Conservation (phyloP, 2,797 vertebrate species). For the Gymnodraco acuticeps region DNA sequence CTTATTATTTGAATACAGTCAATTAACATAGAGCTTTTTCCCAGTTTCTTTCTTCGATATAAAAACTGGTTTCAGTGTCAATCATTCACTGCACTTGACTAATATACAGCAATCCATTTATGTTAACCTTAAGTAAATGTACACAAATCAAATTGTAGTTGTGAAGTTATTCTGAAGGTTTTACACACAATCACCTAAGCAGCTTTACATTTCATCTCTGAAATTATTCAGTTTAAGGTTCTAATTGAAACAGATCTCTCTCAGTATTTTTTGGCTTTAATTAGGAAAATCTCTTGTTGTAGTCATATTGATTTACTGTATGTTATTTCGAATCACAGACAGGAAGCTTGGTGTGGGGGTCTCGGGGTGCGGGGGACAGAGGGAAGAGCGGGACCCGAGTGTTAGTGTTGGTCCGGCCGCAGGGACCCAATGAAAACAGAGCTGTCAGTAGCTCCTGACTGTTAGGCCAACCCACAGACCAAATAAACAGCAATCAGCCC, state of each 20-base stretch:
- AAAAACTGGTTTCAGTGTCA: not conserved
- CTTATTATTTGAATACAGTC: too few species aligned
- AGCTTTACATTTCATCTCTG: not conserved
- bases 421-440: constrained; percentile 81
- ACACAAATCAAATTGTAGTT: too few species aligned
- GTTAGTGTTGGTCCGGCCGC: constrained; percentile 77
- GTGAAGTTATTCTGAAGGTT: too few species aligned
- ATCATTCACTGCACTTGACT: too few species aligned
- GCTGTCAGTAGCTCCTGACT: constrained; percentile 78
- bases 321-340: constrained; percentile 61
- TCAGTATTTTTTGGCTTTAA: not conserved
- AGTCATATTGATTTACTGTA: constrained; percentile 43
- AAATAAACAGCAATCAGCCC: constrained; percentile 86
- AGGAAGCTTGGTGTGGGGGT: constrained; percentile 71
- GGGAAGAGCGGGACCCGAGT: constrained; percentile 74
- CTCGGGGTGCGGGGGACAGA: constrained; percentile 62
- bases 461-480: constrained; percentile 78
- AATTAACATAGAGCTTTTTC: not conserved
- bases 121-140: too few species aligned
- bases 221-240: not conserved
- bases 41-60: not conserved
- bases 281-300: constrained; percentile 23
- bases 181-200: not conserved
- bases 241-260: not conserved
- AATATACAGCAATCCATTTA: too few species aligned